Evolutionary conservation across 2,888 invertebrate genomes (phyloP), one percentile per base, ranked within the genome.

Genomic region (Nezara viridula): DNA sequence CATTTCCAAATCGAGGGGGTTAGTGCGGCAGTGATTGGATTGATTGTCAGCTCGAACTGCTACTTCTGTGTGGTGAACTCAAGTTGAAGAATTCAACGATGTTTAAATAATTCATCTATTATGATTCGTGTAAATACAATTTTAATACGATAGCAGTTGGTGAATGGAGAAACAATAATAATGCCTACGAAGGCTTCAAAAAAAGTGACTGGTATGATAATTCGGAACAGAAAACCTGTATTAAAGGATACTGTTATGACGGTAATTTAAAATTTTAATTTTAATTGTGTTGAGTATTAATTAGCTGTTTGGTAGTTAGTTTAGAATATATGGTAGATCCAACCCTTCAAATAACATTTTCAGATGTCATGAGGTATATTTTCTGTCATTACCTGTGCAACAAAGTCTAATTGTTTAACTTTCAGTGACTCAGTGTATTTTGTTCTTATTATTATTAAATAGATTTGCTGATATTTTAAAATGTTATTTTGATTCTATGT

Each of bases 221-320:
- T 96, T 94, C 95, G 97, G 93, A 97, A 96, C 93, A 95, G 97
- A 94, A 96, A 96, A 94, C 95, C 96, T 93, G 96, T 97, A 93
- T 95, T 96, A 94, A 97, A 97, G 95, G 97, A 97, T 95, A 96
- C 96, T 93, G 96, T 97, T 92, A 96, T 97, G 94, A 97, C 97
- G 94, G 96, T 96, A 95, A 92, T 91, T 88, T 60, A 44, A 81
- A 9, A 55, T 86, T 55, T 86, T 60, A 52, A 32, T 86, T 44
- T 86, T 1, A 47, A 32, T 16, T 37, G 16, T 73, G n/a, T 14
- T n/a, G n/a, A n/a, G n/a, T n/a, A n/a, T n/a, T n/a, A n/a, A 37
- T 4, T 10, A 73, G 44, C 5, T 44, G 7, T 44, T 73, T 32
- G 9, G 9, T 73, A 19, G 16, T 73, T 21, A 37, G 1, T 73